Base-by-base conservation (phyloP, 2,797 vertebrate genomes). In the Hafferia zeledoni region DNA sequence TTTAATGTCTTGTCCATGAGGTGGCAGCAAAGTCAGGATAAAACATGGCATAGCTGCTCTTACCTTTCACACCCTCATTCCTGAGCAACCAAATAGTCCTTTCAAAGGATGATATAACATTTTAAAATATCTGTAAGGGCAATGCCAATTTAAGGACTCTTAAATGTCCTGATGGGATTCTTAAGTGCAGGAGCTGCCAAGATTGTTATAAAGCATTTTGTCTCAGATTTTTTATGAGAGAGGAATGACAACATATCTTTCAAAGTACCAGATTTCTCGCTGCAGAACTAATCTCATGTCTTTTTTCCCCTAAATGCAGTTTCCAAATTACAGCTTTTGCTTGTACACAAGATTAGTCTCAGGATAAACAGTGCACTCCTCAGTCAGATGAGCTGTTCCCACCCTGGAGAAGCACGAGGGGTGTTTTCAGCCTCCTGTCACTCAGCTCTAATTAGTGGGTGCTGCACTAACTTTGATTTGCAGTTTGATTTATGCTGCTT, bases 11-110 rank as follows among this genome's bases (percentile, higher is more conserved):
- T 65, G 39, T 87, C 96, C 97, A 96, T 96, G 55, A 94, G 97
- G 90, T 94, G 96, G 97, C 97, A 96, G 96, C 96, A 96, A 72
- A 95, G 93, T 60, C 93, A 0, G 85, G 65, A 85, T 47, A 85
- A 96, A 95, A 64, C 25, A 20, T 17, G 20, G 5, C 9, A 25
- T 17, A 33, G 30, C 56, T 30, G 5, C 57, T 68, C 67, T 35
- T 13, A 47, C 60, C 65, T 85, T 67, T 23, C 6, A 10, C 46
- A 30, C 28, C 28, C 49, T 44, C 57, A n/a, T 59, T 71, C 43
- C 55, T 39, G 7, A 82, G 65, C 76, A 30, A 10, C 67, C 44
- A 11, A 87, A 46, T 1, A 7, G 3, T 23, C 49, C 31, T 75
- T 85, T 65, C 23, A 35, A 64, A 57, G 57, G 49, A 22, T 15